Conservation (phyloP, 2,888 invertebrate genomes). For the Cheilosia scutellata region DNA sequence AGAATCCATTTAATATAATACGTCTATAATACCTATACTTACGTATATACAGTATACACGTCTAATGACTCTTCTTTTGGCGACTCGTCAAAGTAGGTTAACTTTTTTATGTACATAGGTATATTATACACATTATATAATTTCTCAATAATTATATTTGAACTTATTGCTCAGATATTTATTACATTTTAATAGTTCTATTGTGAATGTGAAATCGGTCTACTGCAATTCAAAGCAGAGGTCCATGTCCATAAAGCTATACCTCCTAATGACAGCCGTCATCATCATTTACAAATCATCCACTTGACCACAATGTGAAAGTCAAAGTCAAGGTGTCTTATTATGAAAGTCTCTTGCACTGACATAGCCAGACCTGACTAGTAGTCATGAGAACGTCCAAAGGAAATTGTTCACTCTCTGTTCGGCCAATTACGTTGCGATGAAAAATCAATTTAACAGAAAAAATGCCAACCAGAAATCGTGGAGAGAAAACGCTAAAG, state of each 20-base stretch:
- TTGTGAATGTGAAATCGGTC: too few relatives aligned
- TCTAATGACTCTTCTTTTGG: too few relatives aligned
- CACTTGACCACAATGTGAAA: conserved; percentile 66
- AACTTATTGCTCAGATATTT: too few relatives aligned
- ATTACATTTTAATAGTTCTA: too few relatives aligned
- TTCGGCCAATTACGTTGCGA: conserved; percentile 5
- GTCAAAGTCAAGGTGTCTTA: conserved; percentile 68
- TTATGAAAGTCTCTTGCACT: conserved; percentile 43
- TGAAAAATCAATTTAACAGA: conserved; percentile 9
- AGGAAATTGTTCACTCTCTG: conserved; percentile 41
- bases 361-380: conserved; percentile 11
- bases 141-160: too few relatives aligned
- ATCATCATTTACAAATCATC: conserved; percentile 28
- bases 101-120: too few relatives aligned
- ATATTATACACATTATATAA: too few relatives aligned
- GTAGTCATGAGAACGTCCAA: conserved; percentile 12
- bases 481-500: conserved; percentile 29
- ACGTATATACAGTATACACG: too few relatives aligned
- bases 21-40: too few relatives aligned
- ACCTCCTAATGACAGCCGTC: neutral
- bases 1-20: too few relatives aligned
- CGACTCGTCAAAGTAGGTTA: too few relatives aligned
- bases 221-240: neutral
- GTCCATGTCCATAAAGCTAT: neutral
- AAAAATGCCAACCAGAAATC: conserved; percentile 35